These are phyloP conservation scores for Austrolebias charrua DNA, from an alignment of 2,797 vertebrate species.

Conservation along the genomic window DNA sequence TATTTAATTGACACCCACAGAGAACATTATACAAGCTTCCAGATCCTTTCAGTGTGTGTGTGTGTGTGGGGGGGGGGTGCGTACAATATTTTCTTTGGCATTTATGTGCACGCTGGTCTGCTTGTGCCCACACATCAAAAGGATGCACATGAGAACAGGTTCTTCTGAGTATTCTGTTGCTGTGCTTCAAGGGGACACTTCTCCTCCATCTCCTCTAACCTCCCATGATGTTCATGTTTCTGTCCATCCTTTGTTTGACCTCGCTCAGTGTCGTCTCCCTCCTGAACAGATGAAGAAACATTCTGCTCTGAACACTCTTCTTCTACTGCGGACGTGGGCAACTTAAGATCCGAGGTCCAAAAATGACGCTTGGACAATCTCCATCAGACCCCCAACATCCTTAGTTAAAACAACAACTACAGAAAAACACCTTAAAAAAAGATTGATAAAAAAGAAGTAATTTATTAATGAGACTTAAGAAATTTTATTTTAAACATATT, in stretches of 20 bases:
- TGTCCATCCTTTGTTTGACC: slow-evolving; percentile 3
- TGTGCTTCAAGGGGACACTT: slow-evolving; percentile 11
- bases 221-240: not conserved
- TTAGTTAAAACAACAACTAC: no score
- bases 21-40: slow-evolving; percentile 69
- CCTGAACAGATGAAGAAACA: not conserved
- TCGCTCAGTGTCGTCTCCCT: not conserved
- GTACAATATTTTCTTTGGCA: not conserved
- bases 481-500: no score
- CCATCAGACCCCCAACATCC: no score
- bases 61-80: slow-evolving; percentile 3
- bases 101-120: slow-evolving; percentile 1
- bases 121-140: slow-evolving; percentile 23
- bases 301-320: no score
- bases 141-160: slow-evolving; percentile 21
- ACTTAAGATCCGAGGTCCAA: no score
- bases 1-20: slow-evolving; percentile 75
- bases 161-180: slow-evolving; percentile 1
- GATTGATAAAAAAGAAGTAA: no score
- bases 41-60: slow-evolving; percentile 43
- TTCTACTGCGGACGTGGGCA: no score
- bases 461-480: no score
- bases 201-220: not conserved
- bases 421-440: no score
- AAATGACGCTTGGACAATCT: no score